Evolutionary conservation across 2,888 invertebrate genomes (phyloP).

Genomic region (Caenorhabditis angaria): DNA sequence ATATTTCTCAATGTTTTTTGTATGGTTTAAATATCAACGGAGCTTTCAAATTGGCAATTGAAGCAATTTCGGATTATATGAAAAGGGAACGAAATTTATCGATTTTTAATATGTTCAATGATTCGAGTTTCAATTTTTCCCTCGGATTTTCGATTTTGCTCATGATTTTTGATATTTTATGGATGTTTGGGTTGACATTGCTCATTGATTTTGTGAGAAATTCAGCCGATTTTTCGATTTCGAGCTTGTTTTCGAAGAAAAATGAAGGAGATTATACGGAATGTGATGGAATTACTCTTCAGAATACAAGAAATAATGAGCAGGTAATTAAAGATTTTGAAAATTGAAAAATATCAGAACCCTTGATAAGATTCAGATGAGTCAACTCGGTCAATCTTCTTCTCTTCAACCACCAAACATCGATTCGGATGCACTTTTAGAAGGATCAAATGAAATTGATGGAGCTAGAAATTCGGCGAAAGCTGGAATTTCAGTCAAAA

Average conservation of each 20-base stretch:
- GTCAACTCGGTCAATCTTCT: slow-evolving; percentile 18
- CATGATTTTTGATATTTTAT: slow-evolving; percentile 62
- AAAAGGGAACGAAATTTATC: slow-evolving; percentile 39
- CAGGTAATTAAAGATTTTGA: slow-evolving; percentile 24
- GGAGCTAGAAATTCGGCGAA: slow-evolving; percentile 43
- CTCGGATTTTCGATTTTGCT: slow-evolving; percentile 63
- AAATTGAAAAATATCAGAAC: background rate
- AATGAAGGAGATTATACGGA: slow-evolving; percentile 14
- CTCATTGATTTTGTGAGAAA: slow-evolving; percentile 38
- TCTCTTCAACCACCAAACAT: slow-evolving; percentile 13
- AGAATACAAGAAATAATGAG: slow-evolving; percentile 38
- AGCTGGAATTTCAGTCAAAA: slow-evolving; percentile 56
- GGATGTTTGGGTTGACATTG: slow-evolving; percentile 38
- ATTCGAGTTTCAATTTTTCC: slow-evolving; percentile 45
- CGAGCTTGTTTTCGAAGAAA: slow-evolving; percentile 14
- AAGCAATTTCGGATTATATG: slow-evolving; percentile 56
- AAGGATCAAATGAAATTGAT: slow-evolving; percentile 55
- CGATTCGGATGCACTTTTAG: slow-evolving; percentile 33
- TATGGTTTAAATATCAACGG: slow-evolving; percentile 40
- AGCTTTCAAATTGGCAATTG: slow-evolving; percentile 36
- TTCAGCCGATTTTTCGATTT: slow-evolving; percentile 36
- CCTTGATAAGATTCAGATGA: slow-evolving; percentile 35
- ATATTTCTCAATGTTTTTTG: slow-evolving; percentile 31
- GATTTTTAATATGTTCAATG: slow-evolving; percentile 47
- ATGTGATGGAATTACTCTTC: slow-evolving; percentile 31